A percentile compares a stretch with the other conserved stretches of the same genome.
These are phyloP conservation scores for Drosophila tani DNA, from an alignment of 1,140 invertebrate species.

Conservation along the genomic window DNA sequence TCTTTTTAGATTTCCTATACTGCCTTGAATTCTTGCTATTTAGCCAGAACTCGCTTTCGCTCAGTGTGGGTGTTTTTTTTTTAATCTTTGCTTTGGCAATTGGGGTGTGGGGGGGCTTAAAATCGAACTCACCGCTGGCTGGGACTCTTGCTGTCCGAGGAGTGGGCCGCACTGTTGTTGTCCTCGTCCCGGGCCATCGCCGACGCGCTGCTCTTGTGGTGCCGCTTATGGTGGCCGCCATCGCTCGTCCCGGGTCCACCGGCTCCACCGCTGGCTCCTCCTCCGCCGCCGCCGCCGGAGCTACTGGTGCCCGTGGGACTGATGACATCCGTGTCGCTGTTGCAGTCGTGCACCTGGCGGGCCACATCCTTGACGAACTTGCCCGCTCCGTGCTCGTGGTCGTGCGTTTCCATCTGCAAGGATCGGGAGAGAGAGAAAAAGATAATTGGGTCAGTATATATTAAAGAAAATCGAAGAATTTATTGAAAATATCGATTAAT, in stretches of 20 bases:
- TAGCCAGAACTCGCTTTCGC: neutral
- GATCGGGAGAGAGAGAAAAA: neutral
- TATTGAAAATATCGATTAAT: neutral
- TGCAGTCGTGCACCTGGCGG: slow-evolving; percentile 68
- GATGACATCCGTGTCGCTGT: slow-evolving; percentile 81
- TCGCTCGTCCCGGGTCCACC: slow-evolving; percentile 18
- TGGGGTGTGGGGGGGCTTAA: neutral
- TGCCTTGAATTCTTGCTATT: neutral
- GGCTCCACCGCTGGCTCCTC: slow-evolving; percentile 21
- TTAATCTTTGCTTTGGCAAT: too few species aligned
- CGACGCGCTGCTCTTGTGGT: slow-evolving; percentile 60
- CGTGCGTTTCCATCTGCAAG: slow-evolving; percentile 84
- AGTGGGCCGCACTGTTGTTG: slow-evolving; percentile 88
- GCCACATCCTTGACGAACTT: slow-evolving; percentile 77
- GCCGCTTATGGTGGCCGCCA: slow-evolving; percentile 65
- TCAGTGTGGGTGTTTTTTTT: slow-evolving; percentile 18
- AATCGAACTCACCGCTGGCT: slow-evolving; percentile 86
- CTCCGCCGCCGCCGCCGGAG: slow-evolving; percentile 67
- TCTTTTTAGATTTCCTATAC: neutral
- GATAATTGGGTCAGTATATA: neutral
- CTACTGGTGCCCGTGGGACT: slow-evolving; percentile 81
- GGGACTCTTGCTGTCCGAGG: slow-evolving; percentile 88
- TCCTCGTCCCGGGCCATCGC: slow-evolving; percentile 86
- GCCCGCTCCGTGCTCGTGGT: slow-evolving; percentile 58
- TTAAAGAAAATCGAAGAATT: neutral